phyloP scores from a whole-genome alignment of 1,140 invertebrate species.

The Melanaphis sacchari region DNA sequence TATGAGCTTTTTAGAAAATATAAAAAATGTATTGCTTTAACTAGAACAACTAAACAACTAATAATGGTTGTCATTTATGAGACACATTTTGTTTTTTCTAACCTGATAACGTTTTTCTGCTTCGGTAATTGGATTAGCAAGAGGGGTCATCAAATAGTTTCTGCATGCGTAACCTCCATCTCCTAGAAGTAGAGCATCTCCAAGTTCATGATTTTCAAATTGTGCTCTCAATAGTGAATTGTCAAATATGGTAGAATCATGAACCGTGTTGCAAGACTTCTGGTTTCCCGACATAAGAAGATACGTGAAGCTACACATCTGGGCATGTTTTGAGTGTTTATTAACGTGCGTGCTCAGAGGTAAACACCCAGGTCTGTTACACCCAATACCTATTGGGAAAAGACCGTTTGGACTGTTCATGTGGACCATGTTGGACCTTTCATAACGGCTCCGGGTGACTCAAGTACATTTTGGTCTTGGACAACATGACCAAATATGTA shows the following conservation, averaged over 20 bases:
- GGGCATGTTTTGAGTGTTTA: neutral
- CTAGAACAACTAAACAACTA: no score
- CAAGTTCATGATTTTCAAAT: neutral
- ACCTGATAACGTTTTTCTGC: neutral
- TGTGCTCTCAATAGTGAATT: neutral
- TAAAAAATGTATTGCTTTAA: no score
- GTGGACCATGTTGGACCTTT: neutral
- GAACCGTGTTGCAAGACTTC: neutral
- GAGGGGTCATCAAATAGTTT: neutral
- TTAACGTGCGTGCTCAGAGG: neutral
- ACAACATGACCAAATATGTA: neutral
- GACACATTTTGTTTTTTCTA: no score
- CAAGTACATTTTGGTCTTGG: neutral
- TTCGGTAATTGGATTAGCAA: neutral
- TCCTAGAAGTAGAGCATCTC: neutral
- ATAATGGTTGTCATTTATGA: no score
- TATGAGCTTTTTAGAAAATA: neutral
- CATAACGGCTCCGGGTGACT: neutral
- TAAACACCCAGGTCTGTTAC: neutral
- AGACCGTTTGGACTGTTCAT: neutral
- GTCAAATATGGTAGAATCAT: neutral
- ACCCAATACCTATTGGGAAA: conserved; percentile 31
- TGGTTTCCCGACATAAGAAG: neutral
- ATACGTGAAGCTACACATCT: neutral
- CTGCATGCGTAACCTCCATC: neutral